Evolutionary conservation across 2,888 invertebrate species (phyloP), one percentile per base, ranked within the genome.

Genomic region (Anthophora plumipes): DNA sequence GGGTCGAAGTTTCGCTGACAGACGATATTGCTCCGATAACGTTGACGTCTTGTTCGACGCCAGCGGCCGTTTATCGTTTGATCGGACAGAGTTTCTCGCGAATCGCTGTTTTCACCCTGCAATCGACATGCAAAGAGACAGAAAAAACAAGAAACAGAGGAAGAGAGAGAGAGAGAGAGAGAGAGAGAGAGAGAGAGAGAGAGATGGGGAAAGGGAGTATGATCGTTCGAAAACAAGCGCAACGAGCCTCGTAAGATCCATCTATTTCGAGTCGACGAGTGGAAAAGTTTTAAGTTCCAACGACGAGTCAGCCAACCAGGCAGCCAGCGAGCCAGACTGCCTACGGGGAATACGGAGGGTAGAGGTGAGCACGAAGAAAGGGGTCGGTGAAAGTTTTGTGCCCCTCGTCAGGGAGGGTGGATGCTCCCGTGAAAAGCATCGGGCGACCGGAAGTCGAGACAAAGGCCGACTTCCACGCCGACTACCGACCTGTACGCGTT

Each of bases 311-410:
- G n/a, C 54, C 41, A 48, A 66, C 48, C 20, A 64, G 68, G 50
- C 66, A 70, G 77, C 60, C 75, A 46, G 71, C 50, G n/a, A 66
- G 71, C 60, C 70, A 73, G 80, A 80, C 78, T 73, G 81, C 72
- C 70, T 73, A 63, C 63, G 78, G 74, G 77, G 69, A 79, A 82
- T 73, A 71, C 68, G 73, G 66, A 14, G 68, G 80, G 63, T 71
- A 39, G 59, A 41, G 54, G n/a, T 76, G 77, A 74, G 77, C 61
- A 43, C 61, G 82, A 86, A 77, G 83, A 82, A 85, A 84, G 74
- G 81, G 78, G 73, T 86, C 82, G 84, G 85, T 73, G 81, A 90
- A 91, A 91, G 89, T 91, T 90, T 89, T 77, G 84, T 89, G 84
- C 85, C 31, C 85, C 84, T 74, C 69, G 85, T 74, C 75, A 72